Evolutionary conservation across 2,797 vertebrate species (phyloP), one percentile per base, ranked within the genome.

Genomic region (Cossypha caffra): DNA sequence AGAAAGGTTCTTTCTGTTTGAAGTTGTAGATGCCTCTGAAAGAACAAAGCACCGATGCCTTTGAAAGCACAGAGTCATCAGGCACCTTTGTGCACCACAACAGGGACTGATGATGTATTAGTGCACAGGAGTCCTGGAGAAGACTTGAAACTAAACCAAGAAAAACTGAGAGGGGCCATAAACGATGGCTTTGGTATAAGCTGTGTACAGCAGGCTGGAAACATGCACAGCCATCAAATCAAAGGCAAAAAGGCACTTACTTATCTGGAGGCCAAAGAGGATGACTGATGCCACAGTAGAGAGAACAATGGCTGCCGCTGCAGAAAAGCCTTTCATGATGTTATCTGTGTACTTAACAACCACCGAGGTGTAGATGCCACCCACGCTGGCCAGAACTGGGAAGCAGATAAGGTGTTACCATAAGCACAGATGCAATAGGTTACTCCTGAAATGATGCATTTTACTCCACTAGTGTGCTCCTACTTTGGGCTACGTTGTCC

Each of bases 341-440:
- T 99, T 99, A 94, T 99, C 99, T 0, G 99, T 99, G 97, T 99
- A 99, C 96, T 99, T 99, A 83, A 99, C 99, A 86, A 99, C 99
- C 3, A 99, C 96, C 0, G 99, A 99, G 0, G 99, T 99, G 97
- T 99, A 99, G 73, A 99, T 97, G 26, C 99, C 99, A 14, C 99
- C 99, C 18, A 99, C 98, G 6, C 99, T 99, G 86, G 99, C 98
- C 29, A 99, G 97, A 66, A 99, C 99, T 99, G 96, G 37, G 66
- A 93, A 82, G 47, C 20, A 97, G 54, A 89, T 20, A 89, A 86
- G 48, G 47, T 9, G 33, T 28, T 58, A 75, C 57, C 62, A 1
- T 90, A 55, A 93, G 73, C 45, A 37, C 73, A 79, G 35, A 51
- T 61, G 47, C 13, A 42, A 33, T 2, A 72, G 23, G 64, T 83